Evolutionary conservation across 2,113 vertebrate genomes (phyloP).

Genomic region (Dinomys branickii): DNA sequence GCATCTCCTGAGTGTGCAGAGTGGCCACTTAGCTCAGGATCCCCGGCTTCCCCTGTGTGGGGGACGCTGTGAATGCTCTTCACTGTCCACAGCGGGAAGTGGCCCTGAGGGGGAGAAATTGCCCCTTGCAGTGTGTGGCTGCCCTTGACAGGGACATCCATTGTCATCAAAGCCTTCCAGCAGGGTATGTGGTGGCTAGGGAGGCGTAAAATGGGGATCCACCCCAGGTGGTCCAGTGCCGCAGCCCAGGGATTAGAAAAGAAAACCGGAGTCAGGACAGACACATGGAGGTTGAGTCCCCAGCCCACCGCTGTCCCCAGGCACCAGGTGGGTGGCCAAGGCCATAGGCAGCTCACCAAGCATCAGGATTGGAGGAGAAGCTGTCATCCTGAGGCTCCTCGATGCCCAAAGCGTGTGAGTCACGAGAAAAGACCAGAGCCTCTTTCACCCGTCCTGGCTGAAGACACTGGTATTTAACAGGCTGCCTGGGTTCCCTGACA

Average conservation of each 20-base stretch:
- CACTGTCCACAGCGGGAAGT: neutral
- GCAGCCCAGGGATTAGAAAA: neutral
- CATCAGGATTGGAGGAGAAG: neutral
- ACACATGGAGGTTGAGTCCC: neutral
- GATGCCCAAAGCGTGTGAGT: neutral
- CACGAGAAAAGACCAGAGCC: neutral
- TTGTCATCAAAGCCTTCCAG: neutral
- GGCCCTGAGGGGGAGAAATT: neutral
- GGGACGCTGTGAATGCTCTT: no score
- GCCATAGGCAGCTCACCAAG: neutral
- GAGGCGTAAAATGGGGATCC: neutral
- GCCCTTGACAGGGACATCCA: accelerated
- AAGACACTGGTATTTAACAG: neutral
- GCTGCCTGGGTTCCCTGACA: neutral
- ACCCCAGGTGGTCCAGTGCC: accelerated
- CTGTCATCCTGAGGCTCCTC: accelerated
- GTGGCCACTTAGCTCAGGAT: neutral
- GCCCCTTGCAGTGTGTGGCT: neutral
- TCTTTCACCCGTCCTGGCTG: neutral
- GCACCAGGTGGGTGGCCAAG: accelerated
- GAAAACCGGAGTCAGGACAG: neutral
- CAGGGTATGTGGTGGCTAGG: accelerated
- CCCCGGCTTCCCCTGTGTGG: neutral
- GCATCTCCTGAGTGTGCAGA: neutral
- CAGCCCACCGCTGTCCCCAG: accelerated